phyloP scores from a whole-genome alignment of 2,888 invertebrate genomes.

The Rhagonycha fulva region DNA sequence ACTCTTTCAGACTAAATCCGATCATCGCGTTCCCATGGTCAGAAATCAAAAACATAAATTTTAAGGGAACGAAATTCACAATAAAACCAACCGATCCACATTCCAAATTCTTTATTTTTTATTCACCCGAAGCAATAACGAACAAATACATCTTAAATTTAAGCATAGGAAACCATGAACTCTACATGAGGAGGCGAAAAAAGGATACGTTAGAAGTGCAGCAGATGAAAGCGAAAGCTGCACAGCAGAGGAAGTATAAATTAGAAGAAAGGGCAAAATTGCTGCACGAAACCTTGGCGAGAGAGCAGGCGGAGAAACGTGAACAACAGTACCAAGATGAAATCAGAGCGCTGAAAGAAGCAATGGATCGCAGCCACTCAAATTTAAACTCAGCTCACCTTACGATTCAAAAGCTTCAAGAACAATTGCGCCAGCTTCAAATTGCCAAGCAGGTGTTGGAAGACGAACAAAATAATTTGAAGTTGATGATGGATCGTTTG shows the following conservation, averaged over 20 bases:
- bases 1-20: slow-evolving; percentile 79
- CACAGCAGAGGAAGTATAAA: slow-evolving; percentile 89
- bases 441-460: slow-evolving; percentile 88
- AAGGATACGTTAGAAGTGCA: slow-evolving; percentile 99
- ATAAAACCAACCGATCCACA: slow-evolving; percentile 99
- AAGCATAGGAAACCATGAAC: slow-evolving; percentile 99
- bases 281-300: slow-evolving; percentile 86
- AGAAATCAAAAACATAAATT: slow-evolving; percentile 98
- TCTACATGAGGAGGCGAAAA: slow-evolving; percentile 97
- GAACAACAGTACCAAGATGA: slow-evolving; percentile 94
- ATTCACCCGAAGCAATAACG: slow-evolving; percentile 91
- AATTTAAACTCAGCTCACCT: slow-evolving; percentile 79
- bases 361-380: slow-evolving; percentile 83
- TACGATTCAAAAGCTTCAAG: slow-evolving; percentile 81
- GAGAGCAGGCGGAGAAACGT: slow-evolving; percentile 93
- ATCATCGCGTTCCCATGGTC: slow-evolving; percentile 99
- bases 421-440: slow-evolving; percentile 86
- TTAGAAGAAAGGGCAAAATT: slow-evolving; percentile 92
- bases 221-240: slow-evolving; percentile 98
- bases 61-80: slow-evolving; percentile 98
- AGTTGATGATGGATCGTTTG: slow-evolving; percentile 86
- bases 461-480: slow-evolving; percentile 80
- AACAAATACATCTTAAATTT: slow-evolving; percentile 97
- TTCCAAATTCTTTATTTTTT: slow-evolving; percentile 98
- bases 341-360: slow-evolving; percentile 85